Conservation (phyloP, 53 echinoderm and acorn worm species). For the Crossaster papposus region DNA sequence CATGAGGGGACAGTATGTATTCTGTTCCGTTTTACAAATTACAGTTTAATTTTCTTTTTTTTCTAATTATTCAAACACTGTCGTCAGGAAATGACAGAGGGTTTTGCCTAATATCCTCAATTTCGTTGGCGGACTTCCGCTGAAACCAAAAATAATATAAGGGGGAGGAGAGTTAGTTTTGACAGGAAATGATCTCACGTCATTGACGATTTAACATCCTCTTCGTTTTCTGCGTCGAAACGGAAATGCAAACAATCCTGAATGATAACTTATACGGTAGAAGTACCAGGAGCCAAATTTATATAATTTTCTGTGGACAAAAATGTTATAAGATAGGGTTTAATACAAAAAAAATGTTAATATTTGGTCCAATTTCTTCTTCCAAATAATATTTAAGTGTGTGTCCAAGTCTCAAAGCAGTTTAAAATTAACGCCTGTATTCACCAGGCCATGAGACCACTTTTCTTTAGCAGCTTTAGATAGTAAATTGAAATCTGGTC, state of each 20-base stretch:
- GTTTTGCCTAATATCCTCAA: not conserved
- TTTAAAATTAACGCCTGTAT: too few species aligned
- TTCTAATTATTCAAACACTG: not conserved
- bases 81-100: not conserved
- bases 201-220: not conserved
- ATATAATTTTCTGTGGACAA: too few species aligned
- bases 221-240: not conserved
- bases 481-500: too few species aligned
- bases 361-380: too few species aligned
- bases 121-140: not conserved
- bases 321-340: too few species aligned
- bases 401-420: too few species aligned
- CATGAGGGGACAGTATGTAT: not conserved
- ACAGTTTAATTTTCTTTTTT: not conserved
- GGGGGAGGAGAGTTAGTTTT: not conserved
- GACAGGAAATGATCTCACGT: slow-evolving; percentile 14
- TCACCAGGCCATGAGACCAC: too few species aligned
- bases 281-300: not conserved
- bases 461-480: too few species aligned
- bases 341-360: too few species aligned
- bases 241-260: not conserved
- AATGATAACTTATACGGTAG: not conserved
- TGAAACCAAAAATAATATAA: not conserved
- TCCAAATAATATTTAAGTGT: not conserved
- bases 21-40: not conserved